phyloP scores from a whole-genome alignment of 2,113 vertebrate species.

The Microtus pennsylvanicus region DNA sequence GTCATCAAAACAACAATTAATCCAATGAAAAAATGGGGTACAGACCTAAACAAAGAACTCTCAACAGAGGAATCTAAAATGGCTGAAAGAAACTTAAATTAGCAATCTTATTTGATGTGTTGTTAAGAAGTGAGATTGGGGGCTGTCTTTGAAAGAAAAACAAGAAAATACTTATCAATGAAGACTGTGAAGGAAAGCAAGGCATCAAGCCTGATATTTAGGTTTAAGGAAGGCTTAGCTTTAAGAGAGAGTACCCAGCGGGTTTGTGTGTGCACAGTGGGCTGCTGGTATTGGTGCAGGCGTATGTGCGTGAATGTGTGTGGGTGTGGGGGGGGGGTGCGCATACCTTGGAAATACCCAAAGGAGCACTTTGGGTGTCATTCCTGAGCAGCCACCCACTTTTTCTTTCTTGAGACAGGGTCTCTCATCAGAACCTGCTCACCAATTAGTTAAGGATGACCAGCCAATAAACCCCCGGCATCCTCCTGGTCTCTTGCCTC shows the following conservation, averaged over 20 bases:
- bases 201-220: neutral
- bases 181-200: slow-evolving; percentile 13
- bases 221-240: neutral
- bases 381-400: neutral
- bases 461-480: too few relatives aligned
- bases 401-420: neutral
- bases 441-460: neutral
- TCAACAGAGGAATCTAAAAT: too few relatives aligned
- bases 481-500: neutral
- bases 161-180: neutral
- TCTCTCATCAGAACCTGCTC: neutral
- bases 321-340: neutral
- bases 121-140: neutral
- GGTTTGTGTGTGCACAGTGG: neutral
- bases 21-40: too few relatives aligned
- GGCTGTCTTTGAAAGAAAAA: neutral
- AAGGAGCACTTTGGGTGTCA: neutral
- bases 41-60: too few relatives aligned
- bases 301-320: neutral
- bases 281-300: neutral
- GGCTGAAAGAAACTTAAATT: too few relatives aligned
- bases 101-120: neutral
- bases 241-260: neutral
- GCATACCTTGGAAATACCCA: too few relatives aligned
- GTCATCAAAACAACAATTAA: too few relatives aligned